These are phyloP conservation scores for Aleiodes testaceus DNA, from an alignment of 2,888 invertebrate species.

Conservation along the genomic window DNA sequence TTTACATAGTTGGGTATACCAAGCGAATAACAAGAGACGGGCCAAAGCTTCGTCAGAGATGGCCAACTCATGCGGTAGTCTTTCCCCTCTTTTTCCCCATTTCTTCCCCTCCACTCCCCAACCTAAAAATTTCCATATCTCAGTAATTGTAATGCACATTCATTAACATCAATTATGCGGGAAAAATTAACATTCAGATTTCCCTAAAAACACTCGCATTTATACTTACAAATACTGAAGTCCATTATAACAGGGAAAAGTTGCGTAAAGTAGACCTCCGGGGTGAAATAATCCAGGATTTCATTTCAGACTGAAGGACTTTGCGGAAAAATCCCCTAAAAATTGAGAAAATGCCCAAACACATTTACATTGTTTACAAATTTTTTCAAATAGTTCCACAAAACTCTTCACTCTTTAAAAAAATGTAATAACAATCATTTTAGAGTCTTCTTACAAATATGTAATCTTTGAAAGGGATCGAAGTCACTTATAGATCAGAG, in stretches of 20 bases:
- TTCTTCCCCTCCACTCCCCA: constrained; percentile 3
- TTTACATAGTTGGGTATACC: constrained; percentile 70
- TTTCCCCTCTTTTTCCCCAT: constrained; percentile 9
- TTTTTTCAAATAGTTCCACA: too few relatives aligned
- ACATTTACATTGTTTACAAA: too few relatives aligned
- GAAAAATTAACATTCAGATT: constrained; percentile 61
- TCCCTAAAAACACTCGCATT: constrained; percentile 55
- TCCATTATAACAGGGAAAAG: neutral
- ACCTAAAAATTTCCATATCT: constrained; percentile 67
- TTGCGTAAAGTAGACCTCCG: constrained; percentile 26
- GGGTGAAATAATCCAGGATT: neutral
- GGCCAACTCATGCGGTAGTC: constrained; percentile 39
- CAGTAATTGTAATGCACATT: constrained; percentile 69
- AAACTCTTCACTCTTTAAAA: too few relatives aligned
- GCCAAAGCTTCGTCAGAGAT: constrained; percentile 48
- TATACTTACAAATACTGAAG: constrained; percentile 55
- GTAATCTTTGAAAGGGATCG: too few relatives aligned
- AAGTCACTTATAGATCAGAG: too few relatives aligned
- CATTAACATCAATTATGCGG: constrained; percentile 60
- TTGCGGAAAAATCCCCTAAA: too few relatives aligned
- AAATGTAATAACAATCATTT: too few relatives aligned
- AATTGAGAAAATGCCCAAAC: too few relatives aligned
- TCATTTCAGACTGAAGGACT: too few relatives aligned
- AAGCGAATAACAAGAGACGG: constrained; percentile 62
- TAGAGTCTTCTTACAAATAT: too few relatives aligned